Conservation (phyloP, 2,797 vertebrate species). For the Siniperca scherzeri region DNA sequence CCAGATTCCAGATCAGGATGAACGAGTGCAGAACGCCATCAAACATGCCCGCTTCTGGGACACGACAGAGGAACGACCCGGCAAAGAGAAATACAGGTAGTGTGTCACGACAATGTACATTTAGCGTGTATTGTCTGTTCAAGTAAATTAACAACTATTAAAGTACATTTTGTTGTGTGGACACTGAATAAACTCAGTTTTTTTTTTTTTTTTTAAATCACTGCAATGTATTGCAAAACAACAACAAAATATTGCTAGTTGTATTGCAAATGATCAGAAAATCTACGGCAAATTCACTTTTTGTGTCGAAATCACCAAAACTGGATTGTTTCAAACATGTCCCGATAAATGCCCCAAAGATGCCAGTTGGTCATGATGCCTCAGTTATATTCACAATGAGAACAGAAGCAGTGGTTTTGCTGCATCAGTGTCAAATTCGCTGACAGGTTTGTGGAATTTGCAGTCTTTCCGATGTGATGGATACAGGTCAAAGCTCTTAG, state of each 20-base stretch:
- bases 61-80: constrained; percentile 81
- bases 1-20: constrained; percentile 87
- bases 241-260: neutral
- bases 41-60: constrained; percentile 91
- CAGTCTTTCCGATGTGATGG: neutral
- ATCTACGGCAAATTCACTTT: neutral
- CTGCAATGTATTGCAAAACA: neutral
- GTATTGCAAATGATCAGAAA: neutral
- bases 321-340: neutral
- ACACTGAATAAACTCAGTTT: neutral
- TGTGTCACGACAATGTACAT: neutral
- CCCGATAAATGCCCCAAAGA: neutral
- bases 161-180: neutral
- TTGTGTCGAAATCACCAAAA: neutral
- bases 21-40: constrained; percentile 84
- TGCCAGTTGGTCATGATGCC: neutral
- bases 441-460: neutral
- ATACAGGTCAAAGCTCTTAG: too few relatives aligned
- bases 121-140: neutral
- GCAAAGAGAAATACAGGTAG: constrained; percentile 89
- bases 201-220: too few relatives aligned
- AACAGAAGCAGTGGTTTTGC: too few relatives aligned
- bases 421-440: too few relatives aligned
- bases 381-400: too few relatives aligned
- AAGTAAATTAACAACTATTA: neutral